Percentiles rank a stretch among this genome's conserved stretches.
Evolutionary conservation across 92 coral and sea anemone species (phyloP).

Genomic region (Phenganax stokvisi): DNA sequence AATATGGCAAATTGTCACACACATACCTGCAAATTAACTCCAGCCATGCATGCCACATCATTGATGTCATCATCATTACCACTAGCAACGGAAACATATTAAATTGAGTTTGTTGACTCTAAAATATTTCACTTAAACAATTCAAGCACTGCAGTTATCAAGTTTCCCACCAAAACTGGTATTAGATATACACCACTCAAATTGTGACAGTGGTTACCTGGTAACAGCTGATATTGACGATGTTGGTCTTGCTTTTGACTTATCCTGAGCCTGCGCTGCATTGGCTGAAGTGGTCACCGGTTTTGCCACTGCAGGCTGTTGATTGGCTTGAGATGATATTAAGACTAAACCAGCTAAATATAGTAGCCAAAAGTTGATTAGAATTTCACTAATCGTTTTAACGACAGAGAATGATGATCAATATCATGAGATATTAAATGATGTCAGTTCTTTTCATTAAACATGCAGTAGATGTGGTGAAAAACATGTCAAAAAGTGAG

Average conservation of each 20-base stretch:
- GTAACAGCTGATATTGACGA: constrained; percentile 55
- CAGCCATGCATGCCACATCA: constrained; percentile 99
- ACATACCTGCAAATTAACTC: constrained; percentile 90
- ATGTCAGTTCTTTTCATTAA: too few relatives aligned
- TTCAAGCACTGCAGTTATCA: too few relatives aligned
- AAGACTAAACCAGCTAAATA: constrained; percentile 16
- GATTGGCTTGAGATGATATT: constrained; percentile 27
- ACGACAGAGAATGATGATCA: too few relatives aligned
- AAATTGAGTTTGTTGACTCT: background rate
- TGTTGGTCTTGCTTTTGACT: constrained; percentile 69
- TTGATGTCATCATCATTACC: constrained; percentile 99
- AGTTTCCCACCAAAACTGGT: too few relatives aligned
- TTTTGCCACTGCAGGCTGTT: constrained; percentile 22
- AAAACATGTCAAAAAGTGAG: too few relatives aligned
- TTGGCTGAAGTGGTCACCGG: constrained; percentile 31
- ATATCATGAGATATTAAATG: too few relatives aligned
- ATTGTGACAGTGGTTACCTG: constrained; percentile 3
- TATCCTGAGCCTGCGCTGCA: constrained; percentile 62
- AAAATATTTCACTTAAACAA: too few relatives aligned
- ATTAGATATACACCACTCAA: background rate
- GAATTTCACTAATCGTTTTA: too few relatives aligned
- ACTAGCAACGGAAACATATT: constrained; percentile 41
- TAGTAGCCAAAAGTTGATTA: too few relatives aligned
- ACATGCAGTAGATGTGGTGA: too few relatives aligned
- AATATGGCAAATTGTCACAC: background rate